Evolutionary conservation across 2,888 invertebrate species (phyloP).

Genomic region (Ormyrus rosae): DNA sequence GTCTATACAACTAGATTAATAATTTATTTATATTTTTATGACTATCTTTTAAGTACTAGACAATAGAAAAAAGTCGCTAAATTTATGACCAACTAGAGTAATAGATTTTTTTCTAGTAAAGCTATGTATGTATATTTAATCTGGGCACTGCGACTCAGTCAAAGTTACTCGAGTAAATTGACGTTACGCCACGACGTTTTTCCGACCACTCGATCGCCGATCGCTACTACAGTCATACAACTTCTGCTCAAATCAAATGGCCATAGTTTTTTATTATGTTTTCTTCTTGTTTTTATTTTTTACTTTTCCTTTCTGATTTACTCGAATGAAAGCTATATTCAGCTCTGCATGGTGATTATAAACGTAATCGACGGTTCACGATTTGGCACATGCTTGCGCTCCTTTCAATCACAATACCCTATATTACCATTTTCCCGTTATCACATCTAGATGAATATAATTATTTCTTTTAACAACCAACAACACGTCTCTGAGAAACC

Average conservation of each 20-base stretch:
- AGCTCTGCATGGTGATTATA: conserved; percentile 42
- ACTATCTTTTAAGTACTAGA: conserved; percentile 64
- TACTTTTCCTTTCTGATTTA: conserved; percentile 1
- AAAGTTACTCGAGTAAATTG: conserved; percentile 65
- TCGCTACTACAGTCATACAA: conserved; percentile 34
- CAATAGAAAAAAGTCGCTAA: conserved; percentile 63
- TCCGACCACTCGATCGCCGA: conserved; percentile 31
- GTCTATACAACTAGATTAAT: conserved; percentile 53
- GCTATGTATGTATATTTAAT: conserved; percentile 46
- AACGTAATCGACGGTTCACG: conserved; percentile 53
- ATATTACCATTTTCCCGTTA: conserved; percentile 51
- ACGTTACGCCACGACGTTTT: conserved; percentile 60
- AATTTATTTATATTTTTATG: conserved; percentile 58
- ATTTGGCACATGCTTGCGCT: conserved; percentile 56
- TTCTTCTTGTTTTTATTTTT: conserved; percentile 7
- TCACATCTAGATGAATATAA: conserved; percentile 54
- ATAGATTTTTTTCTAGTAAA: conserved; percentile 44
- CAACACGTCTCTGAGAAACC: conserved; percentile 53
- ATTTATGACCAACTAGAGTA: conserved; percentile 57
- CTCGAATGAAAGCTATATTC: conserved; percentile 21
- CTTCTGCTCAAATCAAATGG: conserved; percentile 26
- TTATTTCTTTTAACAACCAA: conserved; percentile 48
- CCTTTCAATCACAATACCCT: conserved; percentile 42
- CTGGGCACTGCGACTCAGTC: conserved; percentile 63
- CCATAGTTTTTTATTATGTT: conserved; percentile 20